Evolutionary conservation across 2,797 vertebrate species (phyloP).

Genomic region (Myotis pilosus): DNA sequence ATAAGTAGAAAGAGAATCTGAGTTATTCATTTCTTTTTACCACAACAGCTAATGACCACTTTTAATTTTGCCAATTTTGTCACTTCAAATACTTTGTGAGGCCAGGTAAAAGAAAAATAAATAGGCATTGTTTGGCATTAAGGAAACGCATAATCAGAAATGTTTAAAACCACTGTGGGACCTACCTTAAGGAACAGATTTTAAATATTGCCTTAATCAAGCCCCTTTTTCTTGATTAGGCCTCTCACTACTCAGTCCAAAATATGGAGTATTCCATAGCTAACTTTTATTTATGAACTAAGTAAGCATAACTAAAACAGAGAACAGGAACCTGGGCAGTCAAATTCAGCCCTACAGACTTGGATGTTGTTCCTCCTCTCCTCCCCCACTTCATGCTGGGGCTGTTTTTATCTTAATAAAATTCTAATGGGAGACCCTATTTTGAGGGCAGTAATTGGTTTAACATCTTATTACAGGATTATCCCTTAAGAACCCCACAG

Average conservation of each 20-base stretch:
- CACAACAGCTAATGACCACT: background rate
- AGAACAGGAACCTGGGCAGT: background rate
- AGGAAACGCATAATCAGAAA: conserved; percentile 43
- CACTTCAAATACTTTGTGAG: conserved; percentile 38
- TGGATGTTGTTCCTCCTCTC: background rate
- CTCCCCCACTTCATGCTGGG: background rate
- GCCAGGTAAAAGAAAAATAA: conserved; percentile 34
- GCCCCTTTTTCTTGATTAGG: conserved; percentile 27
- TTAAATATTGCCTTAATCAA: background rate
- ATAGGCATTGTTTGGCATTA: background rate
- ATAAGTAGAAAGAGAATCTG: background rate
- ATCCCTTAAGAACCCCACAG: conserved; percentile 57
- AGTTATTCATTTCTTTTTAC: conserved; percentile 31
- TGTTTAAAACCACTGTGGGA: background rate
- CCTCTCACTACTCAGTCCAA: background rate
- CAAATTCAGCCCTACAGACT: background rate
- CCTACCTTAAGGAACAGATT: conserved; percentile 11
- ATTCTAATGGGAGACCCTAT: conserved; percentile 39
- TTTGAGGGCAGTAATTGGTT: conserved; percentile 60
- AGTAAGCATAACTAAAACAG: background rate
- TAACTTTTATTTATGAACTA: background rate
- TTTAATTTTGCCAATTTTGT: background rate
- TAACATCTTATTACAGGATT: conserved; percentile 73
- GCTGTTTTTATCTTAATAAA: conserved; percentile 46
- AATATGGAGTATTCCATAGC: background rate